phyloP scores from a whole-genome alignment of 1,140 invertebrate genomes.

The Drosophila orosa region DNA sequence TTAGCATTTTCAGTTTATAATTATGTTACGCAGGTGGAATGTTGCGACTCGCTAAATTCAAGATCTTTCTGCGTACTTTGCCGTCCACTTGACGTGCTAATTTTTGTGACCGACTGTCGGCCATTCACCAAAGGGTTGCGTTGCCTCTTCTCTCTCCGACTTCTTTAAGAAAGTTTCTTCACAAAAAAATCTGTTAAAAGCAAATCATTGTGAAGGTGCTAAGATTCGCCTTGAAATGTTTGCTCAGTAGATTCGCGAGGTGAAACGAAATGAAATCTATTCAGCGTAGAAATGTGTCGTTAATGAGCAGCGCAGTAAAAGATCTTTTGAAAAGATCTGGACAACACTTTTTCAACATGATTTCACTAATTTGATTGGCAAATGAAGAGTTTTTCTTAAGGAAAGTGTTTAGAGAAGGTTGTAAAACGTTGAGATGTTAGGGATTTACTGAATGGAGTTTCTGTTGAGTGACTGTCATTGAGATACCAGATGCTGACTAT shows the following conservation, averaged over 20 bases:
- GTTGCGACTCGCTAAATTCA: slow-evolving; percentile 36
- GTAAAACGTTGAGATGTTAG: not conserved
- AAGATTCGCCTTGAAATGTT: slow-evolving; percentile 34
- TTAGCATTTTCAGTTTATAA: slow-evolving; percentile 10
- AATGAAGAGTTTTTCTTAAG: slow-evolving; percentile 16
- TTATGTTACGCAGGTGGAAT: slow-evolving; percentile 26
- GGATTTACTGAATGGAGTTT: not conserved
- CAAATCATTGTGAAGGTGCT: slow-evolving; percentile 47
- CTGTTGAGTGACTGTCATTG: not conserved
- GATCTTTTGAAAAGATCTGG: slow-evolving; percentile 37
- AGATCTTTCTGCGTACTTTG: slow-evolving; percentile 9
- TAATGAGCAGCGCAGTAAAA: slow-evolving; percentile 27
- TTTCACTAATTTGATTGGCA: slow-evolving; percentile 54
- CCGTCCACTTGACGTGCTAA: slow-evolving; percentile 39
- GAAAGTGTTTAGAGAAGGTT: slow-evolving; percentile 10
- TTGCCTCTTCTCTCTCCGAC: not conserved
- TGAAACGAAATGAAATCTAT: slow-evolving; percentile 43
- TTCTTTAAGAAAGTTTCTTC: slow-evolving; percentile 46
- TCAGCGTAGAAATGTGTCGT: slow-evolving; percentile 36
- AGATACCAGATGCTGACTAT: no score
- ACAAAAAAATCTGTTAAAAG: slow-evolving; percentile 37
- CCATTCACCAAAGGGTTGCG: slow-evolving; percentile 39
- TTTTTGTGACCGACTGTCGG: slow-evolving; percentile 33
- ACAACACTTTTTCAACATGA: slow-evolving; percentile 12
- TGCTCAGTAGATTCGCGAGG: slow-evolving; percentile 26